These are phyloP conservation scores for Ganaspis sp. DNA, from an alignment of 1,140 invertebrate species.

Conservation along the genomic window DNA sequence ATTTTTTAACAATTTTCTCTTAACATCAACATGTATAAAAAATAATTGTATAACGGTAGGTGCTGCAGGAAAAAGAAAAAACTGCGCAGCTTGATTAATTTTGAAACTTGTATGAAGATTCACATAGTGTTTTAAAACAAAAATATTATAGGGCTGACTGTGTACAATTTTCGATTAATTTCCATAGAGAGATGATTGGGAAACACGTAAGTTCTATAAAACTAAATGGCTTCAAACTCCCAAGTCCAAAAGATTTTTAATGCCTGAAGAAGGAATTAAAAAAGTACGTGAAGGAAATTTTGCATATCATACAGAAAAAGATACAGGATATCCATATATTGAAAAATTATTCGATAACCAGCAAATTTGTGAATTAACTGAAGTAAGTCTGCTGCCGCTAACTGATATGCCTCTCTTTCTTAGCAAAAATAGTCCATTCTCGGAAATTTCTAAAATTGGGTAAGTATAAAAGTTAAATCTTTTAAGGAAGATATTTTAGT, in stretches of 20 bases:
- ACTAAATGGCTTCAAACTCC: slow-evolving; percentile 42
- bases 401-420: slow-evolving; percentile 41
- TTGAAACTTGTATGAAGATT: no score
- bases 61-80: no score
- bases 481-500: no score
- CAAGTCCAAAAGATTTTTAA: slow-evolving; percentile 42
- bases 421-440: slow-evolving; percentile 47
- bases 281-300: slow-evolving; percentile 47
- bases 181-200: slow-evolving; percentile 47
- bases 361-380: slow-evolving; percentile 52
- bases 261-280: slow-evolving; percentile 36
- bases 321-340: slow-evolving; percentile 48
- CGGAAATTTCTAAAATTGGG: slow-evolving; percentile 51
- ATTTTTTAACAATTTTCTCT: no score
- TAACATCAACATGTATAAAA: no score
- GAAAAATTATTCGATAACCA: slow-evolving; percentile 49
- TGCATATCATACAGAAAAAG: slow-evolving; percentile 53
- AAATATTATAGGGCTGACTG: no score
- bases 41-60: no score
- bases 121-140: no score
- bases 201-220: slow-evolving; percentile 35
- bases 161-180: not conserved
- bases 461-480: slow-evolving; percentile 43
- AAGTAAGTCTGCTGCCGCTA: slow-evolving; percentile 46
- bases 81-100: no score